Evolutionary conservation across 1,140 invertebrate genomes (phyloP).

Genomic region (Helicoverpa armigera): DNA sequence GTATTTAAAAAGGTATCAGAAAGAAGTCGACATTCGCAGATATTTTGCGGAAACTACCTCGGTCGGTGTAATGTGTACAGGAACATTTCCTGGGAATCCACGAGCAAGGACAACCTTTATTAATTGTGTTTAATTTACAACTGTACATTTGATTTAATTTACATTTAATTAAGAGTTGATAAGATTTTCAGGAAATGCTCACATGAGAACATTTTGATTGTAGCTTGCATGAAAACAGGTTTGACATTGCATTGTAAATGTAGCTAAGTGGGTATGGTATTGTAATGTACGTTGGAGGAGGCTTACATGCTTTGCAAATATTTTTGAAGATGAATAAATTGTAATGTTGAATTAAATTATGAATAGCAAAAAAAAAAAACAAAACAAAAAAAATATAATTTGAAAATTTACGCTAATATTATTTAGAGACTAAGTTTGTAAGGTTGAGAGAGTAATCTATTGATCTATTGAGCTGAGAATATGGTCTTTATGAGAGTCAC

Average conservation of each 20-base stretch:
- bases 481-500: too few relatives aligned
- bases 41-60: conserved; percentile 45
- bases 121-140: background rate
- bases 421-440: too few relatives aligned
- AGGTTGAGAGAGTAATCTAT: too few relatives aligned
- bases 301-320: too few relatives aligned
- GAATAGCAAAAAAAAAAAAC: too few relatives aligned
- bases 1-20: conserved; percentile 12
- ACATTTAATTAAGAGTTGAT: background rate
- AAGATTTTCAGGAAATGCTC: conserved; percentile 8
- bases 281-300: too few relatives aligned
- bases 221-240: background rate
- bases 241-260: background rate
- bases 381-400: too few relatives aligned
- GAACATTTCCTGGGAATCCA: conserved; percentile 44
- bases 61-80: conserved; percentile 32
- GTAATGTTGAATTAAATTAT: too few relatives aligned
- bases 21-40: conserved; percentile 47
- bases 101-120: conserved; percentile 7
- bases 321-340: too few relatives aligned
- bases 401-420: too few relatives aligned
- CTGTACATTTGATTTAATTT: conserved; percentile 6
- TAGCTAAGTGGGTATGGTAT: background rate
- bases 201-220: background rate
- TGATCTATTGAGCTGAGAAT: too few relatives aligned